These are phyloP conservation scores for Vanessa cardui DNA, from an alignment of 2,888 invertebrate species.

Conservation along the genomic window DNA sequence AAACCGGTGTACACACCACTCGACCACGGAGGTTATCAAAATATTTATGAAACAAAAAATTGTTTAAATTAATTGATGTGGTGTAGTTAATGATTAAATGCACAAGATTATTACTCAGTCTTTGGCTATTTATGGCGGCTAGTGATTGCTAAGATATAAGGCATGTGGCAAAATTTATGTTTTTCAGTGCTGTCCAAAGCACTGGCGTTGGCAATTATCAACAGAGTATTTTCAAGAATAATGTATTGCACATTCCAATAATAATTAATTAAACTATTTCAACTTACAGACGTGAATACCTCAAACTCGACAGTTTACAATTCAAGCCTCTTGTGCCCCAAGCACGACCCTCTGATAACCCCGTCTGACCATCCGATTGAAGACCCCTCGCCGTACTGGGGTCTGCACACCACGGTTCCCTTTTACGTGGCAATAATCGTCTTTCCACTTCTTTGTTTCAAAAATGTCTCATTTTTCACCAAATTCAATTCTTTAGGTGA, in stretches of 20 bases:
- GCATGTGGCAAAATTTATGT: too few relatives aligned
- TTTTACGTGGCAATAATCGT: constrained; percentile 89
- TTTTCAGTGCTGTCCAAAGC: too few relatives aligned
- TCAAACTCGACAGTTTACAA: constrained; percentile 54
- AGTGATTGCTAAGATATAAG: too few relatives aligned
- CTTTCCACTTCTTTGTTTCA: constrained; percentile 92
- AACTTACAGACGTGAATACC: constrained; percentile 55
- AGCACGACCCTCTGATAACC: constrained; percentile 53
- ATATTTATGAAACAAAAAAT: too few relatives aligned
- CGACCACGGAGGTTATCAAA: too few relatives aligned
- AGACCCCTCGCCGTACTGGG: constrained; percentile 84
- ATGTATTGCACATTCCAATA: neutral
- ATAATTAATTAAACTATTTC: neutral
- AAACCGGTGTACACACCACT: too few relatives aligned
- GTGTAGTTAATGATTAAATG: too few relatives aligned
- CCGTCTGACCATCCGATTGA: constrained; percentile 47
- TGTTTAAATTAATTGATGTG: too few relatives aligned
- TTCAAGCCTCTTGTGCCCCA: constrained; percentile 73
- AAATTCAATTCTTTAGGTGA: constrained; percentile 95
- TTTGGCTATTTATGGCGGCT: too few relatives aligned
- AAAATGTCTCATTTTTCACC: constrained; percentile 94
- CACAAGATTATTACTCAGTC: too few relatives aligned
- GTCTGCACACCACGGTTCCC: constrained; percentile 90
- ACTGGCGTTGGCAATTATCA: too few relatives aligned
- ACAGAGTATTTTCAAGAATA: too few relatives aligned